phyloP scores from a whole-genome alignment of 2,113 vertebrate species.

The Anseranas semipalmata region DNA sequence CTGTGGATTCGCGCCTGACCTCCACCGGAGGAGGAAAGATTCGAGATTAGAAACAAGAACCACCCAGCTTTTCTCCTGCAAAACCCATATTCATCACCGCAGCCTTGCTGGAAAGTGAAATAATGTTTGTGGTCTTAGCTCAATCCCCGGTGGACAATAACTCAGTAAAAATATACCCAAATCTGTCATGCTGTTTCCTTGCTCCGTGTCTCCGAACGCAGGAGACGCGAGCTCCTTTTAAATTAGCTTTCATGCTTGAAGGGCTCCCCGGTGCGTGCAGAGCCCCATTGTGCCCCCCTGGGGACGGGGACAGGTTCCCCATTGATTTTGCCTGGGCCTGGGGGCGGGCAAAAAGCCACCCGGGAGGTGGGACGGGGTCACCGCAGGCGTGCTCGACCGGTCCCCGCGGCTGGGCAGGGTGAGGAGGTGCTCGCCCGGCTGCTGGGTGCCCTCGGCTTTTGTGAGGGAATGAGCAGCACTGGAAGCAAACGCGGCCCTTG shows the following conservation, averaged over 20 bases:
- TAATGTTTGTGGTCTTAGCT: constrained; percentile 46
- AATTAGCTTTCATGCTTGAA: constrained; percentile 66
- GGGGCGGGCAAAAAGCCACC: constrained; percentile 14
- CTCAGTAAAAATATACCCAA: constrained; percentile 52
- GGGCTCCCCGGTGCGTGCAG: constrained; percentile 28
- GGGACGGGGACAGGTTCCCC: constrained; percentile 14
- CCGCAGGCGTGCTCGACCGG: no score
- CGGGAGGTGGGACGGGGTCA: no score
- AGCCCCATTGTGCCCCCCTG: not conserved
- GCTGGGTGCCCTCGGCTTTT: not conserved
- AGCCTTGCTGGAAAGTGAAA: constrained; percentile 31
- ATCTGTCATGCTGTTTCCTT: constrained; percentile 22
- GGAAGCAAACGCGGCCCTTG: not conserved
- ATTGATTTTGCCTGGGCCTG: not conserved
- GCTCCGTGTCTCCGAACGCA: constrained; percentile 10
- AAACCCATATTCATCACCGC: not conserved
- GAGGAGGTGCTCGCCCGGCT: not conserved
- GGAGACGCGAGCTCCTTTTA: constrained; percentile 51
- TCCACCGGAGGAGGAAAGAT: not conserved
- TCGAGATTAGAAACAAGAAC: constrained; percentile 20
- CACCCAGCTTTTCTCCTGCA: constrained; percentile 15
- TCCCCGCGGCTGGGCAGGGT: not conserved
- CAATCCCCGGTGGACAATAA: constrained; percentile 7
- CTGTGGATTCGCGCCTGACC: not conserved
- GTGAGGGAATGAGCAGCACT: not conserved